Conservation (phyloP, 2,797 vertebrate species). For the Otolemur crassicaudatus region DNA sequence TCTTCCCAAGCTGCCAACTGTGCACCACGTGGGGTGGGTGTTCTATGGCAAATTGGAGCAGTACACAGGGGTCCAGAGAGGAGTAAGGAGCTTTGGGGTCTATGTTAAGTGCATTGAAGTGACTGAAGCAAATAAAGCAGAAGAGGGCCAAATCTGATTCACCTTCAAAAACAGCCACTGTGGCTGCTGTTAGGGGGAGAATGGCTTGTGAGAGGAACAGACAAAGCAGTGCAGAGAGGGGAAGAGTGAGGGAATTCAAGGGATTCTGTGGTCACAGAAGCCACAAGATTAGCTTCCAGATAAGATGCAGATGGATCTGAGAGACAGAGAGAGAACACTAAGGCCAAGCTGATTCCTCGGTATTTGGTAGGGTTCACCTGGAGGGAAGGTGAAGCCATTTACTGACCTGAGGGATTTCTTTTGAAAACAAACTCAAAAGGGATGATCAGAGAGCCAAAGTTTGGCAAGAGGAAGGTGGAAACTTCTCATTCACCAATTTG, state of each 20-base stretch:
- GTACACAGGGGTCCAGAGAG: not conserved
- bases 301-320: too few species aligned
- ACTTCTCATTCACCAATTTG: not conserved
- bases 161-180: not conserved
- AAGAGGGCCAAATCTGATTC: not conserved
- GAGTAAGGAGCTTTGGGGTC: not conserved
- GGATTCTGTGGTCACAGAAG: too few species aligned
- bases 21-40: accelerated
- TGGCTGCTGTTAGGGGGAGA: not conserved
- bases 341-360: not conserved
- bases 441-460: not conserved
- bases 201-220: too few species aligned
- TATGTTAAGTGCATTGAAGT: not conserved
- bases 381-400: not conserved
- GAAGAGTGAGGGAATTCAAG: not conserved
- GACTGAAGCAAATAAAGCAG: not conserved
- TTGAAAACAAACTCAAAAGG: not conserved
- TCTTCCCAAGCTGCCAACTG: not conserved
- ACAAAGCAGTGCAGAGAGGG: not conserved
- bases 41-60: not conserved
- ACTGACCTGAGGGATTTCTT: not conserved
- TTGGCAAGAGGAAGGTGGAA: not conserved
- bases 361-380: too few species aligned
- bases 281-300: not conserved
- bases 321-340: not conserved